These are phyloP conservation scores for Caenorhabditis doughertyi DNA, from an alignment of 2,888 invertebrate species.

Conservation along the genomic window DNA sequence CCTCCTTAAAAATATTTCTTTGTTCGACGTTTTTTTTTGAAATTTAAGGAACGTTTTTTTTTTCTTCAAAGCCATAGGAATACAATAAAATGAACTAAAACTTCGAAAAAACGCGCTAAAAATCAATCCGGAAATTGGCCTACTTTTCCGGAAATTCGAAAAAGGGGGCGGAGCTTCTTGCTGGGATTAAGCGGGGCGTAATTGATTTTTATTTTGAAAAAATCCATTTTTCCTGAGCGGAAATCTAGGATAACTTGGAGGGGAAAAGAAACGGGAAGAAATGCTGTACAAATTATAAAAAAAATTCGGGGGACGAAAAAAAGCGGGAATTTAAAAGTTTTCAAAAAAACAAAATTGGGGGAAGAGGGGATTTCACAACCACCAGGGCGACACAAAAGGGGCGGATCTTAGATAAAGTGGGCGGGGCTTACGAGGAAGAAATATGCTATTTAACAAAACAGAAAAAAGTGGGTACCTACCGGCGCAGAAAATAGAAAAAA, in stretches of 20 bases:
- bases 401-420: not conserved
- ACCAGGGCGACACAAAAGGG: constrained; percentile 44
- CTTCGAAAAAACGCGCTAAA: no score
- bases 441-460: not conserved
- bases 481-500: not conserved
- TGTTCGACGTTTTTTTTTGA: no score
- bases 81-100: no score
- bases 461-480: constrained; percentile 17
- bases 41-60: no score
- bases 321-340: not conserved
- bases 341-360: not conserved
- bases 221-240: not conserved
- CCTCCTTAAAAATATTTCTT: no score
- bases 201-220: not conserved
- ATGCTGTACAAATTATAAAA: no score
- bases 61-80: no score
- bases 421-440: not conserved
- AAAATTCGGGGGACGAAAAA: no score
- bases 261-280: not conserved
- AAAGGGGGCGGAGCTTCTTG: no score
- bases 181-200: not conserved
- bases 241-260: not conserved
- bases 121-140: no score
- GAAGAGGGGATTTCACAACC: constrained; percentile 30
- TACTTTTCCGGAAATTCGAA: no score